Evolutionary conservation across 2,888 invertebrate species (phyloP), one percentile per base, ranked within the genome.

Genomic region (Polydrusus pterygomalis): DNA sequence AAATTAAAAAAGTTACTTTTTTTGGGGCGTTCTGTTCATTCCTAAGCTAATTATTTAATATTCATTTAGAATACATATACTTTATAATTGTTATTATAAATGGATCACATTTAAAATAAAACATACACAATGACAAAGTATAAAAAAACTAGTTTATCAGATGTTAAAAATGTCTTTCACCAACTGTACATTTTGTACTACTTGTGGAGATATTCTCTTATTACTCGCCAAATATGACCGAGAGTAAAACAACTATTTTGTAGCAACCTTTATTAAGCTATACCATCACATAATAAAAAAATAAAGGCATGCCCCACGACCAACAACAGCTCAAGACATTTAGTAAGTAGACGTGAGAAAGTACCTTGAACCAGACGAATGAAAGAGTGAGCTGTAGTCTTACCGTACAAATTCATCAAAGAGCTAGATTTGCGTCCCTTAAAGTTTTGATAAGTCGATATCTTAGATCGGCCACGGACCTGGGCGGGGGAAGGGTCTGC

Each of bases 331-430:
- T 75, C 73, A 76, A 78, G 75, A 78, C 76, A 75, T 68, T 67
- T 74, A 77, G 67, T 71, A 72, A 73, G 43, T 49, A 70, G 38
- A 68, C 47, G 49, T 64, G 43, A 64, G 49, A 49, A 38, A 79
- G 78, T 80, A 82, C 81, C 81, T 81, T 79, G 77, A 80, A 82
- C 82, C 82, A 81, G 80, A 77, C 79, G 74, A 78, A 78, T 80
- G 79, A 74, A 79, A 78, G 38, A 70, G 62, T 68, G 75, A 78
- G 76, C 78, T 75, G 70, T 64, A 89, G 89, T 92, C 96, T 96
- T 96, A 96, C 96, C 96, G 93, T 95, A 95, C 92, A 96, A 92
- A 93, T 96, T 96, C 95, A 96, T 95, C 91, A 96, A 93, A 89
- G 96, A 96, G 93, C 95, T 96, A 90, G 96, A 96, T 91, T 96